Conservation (phyloP, 1,140 invertebrate species). For the Formica selysi region DNA sequence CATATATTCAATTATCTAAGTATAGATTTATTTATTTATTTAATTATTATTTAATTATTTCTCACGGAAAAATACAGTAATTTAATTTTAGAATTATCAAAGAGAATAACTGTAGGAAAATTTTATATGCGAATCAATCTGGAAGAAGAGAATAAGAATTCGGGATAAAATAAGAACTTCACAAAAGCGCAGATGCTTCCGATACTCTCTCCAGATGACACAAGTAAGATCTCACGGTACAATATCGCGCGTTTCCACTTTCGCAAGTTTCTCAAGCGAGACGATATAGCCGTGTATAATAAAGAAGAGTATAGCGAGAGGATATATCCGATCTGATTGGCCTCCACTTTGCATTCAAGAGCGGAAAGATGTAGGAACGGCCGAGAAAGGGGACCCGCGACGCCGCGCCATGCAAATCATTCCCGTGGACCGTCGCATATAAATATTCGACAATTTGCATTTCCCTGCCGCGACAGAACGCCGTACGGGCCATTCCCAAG, state of each 20-base stretch:
- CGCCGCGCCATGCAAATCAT: slow-evolving; percentile 75
- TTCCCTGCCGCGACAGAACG: slow-evolving; percentile 68
- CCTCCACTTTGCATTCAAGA: slow-evolving; percentile 53
- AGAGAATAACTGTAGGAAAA: background rate
- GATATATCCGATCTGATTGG: slow-evolving; percentile 62
- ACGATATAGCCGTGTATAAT: slow-evolving; percentile 25
- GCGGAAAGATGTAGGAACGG: slow-evolving; percentile 37
- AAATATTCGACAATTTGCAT: slow-evolving; percentile 82
- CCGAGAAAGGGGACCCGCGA: slow-evolving; percentile 50
- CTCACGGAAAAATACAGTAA: background rate
- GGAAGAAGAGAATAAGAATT: background rate
- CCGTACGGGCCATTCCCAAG: slow-evolving; percentile 80
- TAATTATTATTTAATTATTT: slow-evolving; percentile 2
- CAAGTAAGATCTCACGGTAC: slow-evolving; percentile 24
- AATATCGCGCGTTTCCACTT: slow-evolving; percentile 41
- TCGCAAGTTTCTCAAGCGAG: slow-evolving; percentile 38
- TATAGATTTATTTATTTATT: background rate
- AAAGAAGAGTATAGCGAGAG: background rate
- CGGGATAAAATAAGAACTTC: slow-evolving; percentile 4
- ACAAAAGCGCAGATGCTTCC: slow-evolving; percentile 30
- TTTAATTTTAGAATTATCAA: background rate
- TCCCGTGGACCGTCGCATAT: slow-evolving; percentile 73
- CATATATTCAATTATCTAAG: background rate
- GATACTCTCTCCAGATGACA: slow-evolving; percentile 1
- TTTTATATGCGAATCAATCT: background rate